Conservation (phyloP, 2,113 vertebrate species). For the Australoheros scitulus region DNA sequence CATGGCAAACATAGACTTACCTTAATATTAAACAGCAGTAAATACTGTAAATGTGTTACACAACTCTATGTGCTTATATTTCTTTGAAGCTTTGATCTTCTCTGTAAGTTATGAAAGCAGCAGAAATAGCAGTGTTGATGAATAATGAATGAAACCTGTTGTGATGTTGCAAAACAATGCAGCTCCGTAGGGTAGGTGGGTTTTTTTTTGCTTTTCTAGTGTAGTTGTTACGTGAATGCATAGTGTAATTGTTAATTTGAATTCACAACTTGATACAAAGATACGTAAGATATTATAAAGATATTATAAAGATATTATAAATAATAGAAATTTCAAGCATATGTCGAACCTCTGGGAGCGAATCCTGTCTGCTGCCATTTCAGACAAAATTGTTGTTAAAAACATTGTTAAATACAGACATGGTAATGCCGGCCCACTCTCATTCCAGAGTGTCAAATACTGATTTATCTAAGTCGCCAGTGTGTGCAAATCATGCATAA, state of each 20-base stretch:
- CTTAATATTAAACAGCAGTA: conserved; percentile 17
- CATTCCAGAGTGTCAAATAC: no score
- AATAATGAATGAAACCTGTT: conserved; percentile 31
- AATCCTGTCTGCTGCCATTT: not conserved
- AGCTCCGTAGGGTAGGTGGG: not conserved
- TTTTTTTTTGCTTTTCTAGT: not conserved
- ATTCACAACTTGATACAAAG: not conserved
- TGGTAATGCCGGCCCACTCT: not conserved
- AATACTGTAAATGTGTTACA: conserved; percentile 18
- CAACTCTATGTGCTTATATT: not conserved
- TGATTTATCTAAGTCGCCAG: no score
- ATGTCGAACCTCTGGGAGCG: not conserved
- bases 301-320: conserved; percentile 5
- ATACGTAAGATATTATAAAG: not conserved
- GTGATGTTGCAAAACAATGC: not conserved
- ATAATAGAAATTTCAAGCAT: not conserved
- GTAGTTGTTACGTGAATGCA: not conserved
- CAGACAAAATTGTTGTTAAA: not conserved
- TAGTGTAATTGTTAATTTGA: not conserved
- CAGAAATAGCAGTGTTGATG: conserved; percentile 17
- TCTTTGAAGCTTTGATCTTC: conserved; percentile 21
- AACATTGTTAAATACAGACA: not conserved
- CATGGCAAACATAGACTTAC: not conserved
- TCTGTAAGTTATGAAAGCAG: not conserved
- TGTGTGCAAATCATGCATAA: no score